Evolutionary conservation across 64 coral and sea anemone species (phyloP).

Genomic region (Stylophora pistillata): DNA sequence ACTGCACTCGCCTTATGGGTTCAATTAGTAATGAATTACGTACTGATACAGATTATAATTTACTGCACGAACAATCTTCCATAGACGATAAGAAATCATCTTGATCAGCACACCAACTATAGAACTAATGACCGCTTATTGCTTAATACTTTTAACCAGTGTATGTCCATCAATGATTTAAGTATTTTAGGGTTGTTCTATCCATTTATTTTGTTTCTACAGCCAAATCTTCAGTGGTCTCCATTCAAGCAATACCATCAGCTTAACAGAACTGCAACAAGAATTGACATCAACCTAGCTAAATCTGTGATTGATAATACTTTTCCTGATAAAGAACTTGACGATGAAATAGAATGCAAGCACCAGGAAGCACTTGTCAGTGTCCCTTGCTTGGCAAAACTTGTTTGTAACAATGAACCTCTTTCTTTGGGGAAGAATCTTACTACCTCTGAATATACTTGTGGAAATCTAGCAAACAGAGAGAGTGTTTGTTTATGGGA

Average conservation of each 20-base stretch:
- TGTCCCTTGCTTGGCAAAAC: not conserved
- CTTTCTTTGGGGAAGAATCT: not conserved
- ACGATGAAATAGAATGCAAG: not conserved
- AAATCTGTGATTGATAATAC: slow-evolving; percentile 7
- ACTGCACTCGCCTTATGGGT: too few relatives aligned
- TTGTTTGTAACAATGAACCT: not conserved
- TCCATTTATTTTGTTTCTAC: not conserved
- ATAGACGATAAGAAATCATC: too few relatives aligned
- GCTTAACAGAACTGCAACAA: not conserved
- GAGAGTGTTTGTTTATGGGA: not conserved
- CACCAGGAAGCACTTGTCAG: not conserved
- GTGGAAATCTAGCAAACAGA: not conserved
- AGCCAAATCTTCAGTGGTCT: slow-evolving; percentile 58
- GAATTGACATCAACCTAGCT: not conserved
- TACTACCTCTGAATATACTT: not conserved
- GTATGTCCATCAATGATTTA: too few relatives aligned
- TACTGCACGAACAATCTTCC: too few relatives aligned
- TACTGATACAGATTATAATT: too few relatives aligned
- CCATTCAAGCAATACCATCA: slow-evolving; percentile 67
- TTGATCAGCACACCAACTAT: too few relatives aligned
- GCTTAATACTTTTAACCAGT: too few relatives aligned
- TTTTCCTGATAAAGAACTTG: not conserved
- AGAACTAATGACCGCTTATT: too few relatives aligned
- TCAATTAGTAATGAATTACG: too few relatives aligned
- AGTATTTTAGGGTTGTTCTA: too few relatives aligned